A percentile compares a stretch with the other conserved stretches of the same genome.
phyloP scores from a whole-genome alignment of 2,797 vertebrate species.

The Fundulus diaphanus region DNA sequence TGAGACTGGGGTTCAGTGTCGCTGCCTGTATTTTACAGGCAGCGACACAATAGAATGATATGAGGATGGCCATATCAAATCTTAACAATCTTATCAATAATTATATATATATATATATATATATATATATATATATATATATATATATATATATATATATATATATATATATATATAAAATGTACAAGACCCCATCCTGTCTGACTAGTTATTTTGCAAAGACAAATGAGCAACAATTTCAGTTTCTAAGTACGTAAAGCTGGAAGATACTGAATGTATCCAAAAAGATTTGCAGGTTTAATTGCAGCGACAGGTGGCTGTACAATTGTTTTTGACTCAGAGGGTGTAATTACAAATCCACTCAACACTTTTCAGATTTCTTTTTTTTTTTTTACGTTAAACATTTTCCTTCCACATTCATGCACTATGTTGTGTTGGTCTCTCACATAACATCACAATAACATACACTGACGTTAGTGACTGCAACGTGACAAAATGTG shows the following conservation, averaged over 20 bases:
- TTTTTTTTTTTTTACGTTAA: neutral
- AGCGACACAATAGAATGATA: neutral
- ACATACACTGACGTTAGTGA: neutral
- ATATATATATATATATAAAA: too few relatives aligned
- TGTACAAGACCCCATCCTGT: neutral
- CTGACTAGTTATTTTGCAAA: neutral
- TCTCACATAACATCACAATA: neutral
- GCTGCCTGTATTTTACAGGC: neutral
- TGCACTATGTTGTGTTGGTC: too few relatives aligned
- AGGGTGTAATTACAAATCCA: neutral
- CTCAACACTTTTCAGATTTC: neutral
- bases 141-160: too few relatives aligned
- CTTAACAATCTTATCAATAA: too few relatives aligned
- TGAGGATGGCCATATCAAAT: neutral
- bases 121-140: too few relatives aligned
- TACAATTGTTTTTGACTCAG: neutral
- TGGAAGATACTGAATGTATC: neutral
- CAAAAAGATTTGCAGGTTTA: neutral
- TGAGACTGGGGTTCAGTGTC: neutral
- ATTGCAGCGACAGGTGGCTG: neutral
- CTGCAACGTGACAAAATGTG: neutral
- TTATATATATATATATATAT: too few relatives aligned
- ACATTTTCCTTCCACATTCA: too few relatives aligned
- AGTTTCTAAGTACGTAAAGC: neutral
- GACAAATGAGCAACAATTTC: neutral